Evolutionary conservation across 2,888 invertebrate species (phyloP), one percentile per base, ranked within the genome.

Genomic region (Mimachlamys varia): DNA sequence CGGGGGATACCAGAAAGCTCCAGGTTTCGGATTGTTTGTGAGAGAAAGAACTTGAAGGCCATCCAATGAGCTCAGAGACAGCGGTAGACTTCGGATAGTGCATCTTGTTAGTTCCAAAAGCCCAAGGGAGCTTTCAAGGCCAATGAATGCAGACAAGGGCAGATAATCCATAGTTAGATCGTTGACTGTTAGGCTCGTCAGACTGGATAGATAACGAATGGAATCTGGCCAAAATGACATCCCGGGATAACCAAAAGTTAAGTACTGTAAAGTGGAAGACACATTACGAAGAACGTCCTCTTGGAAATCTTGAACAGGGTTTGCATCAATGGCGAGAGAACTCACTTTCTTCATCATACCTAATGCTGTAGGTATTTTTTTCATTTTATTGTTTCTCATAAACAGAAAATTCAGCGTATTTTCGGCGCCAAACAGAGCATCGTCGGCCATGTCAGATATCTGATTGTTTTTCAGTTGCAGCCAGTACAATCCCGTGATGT

Each of bases 361-460:
- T n/a, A 91, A 88, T 49, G 87, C 88, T 5, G 62, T 88, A 7
- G 91, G 91, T 76, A 91, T 12, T 13, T 50, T n/a, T 33, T 50
- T 37, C 49, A 91, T 27, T 27, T 88, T 44, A 50, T 91, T 91
- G 55, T 62, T 44, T 22, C 89, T 87, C 15, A 91, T 49, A 50
- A 89, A 88, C 33, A 91, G 88, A 12, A 76, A 55, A 49, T 55
- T 33, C 22, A 91, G 37, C 33, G 87, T 87, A 76, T 89, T 53
- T 53, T 91, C 91, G 55, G 89, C 89, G 15, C 91, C 91, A 5
- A 17, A 49, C n/a, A 91, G 88, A 4, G 91, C 89, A 38, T 88
- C 88, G 33, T 91, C 89, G 13, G 58, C 91, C 15, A 91, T 88
- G 17, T 19, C 50, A 17, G 62, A n/a, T 12, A 91, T 76, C 22